Evolutionary conservation across 2,113 vertebrate species (phyloP).

Genomic region (Pterocles burchelli): DNA sequence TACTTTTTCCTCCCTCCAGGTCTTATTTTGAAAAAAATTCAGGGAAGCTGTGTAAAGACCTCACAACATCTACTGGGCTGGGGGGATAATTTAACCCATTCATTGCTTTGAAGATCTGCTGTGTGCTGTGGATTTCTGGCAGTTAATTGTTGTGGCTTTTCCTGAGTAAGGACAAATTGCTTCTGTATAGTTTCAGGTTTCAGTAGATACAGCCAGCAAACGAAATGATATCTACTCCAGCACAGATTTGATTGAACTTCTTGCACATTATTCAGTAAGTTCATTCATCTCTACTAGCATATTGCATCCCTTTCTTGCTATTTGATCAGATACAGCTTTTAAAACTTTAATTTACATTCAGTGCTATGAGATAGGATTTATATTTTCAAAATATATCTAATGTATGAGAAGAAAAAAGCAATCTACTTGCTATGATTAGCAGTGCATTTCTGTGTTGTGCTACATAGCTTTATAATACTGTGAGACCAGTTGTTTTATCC

Average conservation of each 20-base stretch:
- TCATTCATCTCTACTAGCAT: background rate
- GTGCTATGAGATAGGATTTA: background rate
- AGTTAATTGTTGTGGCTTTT: background rate
- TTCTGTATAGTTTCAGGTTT: background rate
- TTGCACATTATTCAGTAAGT: background rate
- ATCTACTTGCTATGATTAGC: background rate
- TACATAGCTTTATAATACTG: background rate
- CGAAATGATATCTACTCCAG: background rate
- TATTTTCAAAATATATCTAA: background rate
- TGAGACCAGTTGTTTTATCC: background rate
- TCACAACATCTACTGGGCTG: background rate
- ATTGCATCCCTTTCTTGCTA: background rate
- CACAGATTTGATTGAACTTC: background rate
- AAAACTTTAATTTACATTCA: background rate
- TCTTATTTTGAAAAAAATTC: background rate
- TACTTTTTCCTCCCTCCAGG: background rate
- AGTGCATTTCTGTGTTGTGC: background rate
- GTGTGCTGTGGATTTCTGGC: background rate
- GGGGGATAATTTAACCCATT: background rate
- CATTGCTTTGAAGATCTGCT: background rate
- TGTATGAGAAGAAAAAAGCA: fast-evolving
- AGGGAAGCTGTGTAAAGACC: background rate
- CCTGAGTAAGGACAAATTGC: background rate
- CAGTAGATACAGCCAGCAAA: background rate
- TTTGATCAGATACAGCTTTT: background rate